Percentiles rank a stretch among this genome's conserved stretches.
These are phyloP conservation scores for Microctonus hyperodae DNA, from an alignment of 2,888 invertebrate genomes.

Conservation along the genomic window DNA sequence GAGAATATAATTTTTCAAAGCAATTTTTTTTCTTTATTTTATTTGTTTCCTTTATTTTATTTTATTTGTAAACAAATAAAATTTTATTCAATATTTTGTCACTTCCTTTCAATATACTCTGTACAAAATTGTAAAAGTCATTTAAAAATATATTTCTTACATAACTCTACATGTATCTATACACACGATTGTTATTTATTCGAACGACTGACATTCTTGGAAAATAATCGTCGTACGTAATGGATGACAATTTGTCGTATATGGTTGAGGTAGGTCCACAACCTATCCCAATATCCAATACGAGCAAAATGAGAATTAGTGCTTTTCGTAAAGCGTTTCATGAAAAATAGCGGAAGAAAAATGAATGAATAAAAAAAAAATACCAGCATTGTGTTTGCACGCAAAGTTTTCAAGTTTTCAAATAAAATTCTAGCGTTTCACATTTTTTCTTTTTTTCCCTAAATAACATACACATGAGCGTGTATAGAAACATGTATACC, in stretches of 20 bases:
- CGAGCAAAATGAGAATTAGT: neutral
- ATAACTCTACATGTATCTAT: neutral
- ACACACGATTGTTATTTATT: slow-evolving; percentile 7
- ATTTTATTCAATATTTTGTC: no score
- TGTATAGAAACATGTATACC: neutral
- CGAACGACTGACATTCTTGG: slow-evolving; percentile 29
- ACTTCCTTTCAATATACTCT: no score
- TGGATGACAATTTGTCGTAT: slow-evolving; percentile 39
- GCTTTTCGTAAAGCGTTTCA: neutral
- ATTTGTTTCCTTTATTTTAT: no score
- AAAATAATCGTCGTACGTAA: slow-evolving; percentile 42
- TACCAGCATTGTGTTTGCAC: slow-evolving; percentile 24
- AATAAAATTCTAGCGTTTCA: slow-evolving; percentile 1
- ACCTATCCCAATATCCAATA: slow-evolving; percentile 21
- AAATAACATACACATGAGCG: neutral
- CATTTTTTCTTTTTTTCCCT: neutral
- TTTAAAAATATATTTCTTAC: neutral
- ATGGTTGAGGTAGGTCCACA: slow-evolving; percentile 4
- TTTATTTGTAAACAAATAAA: no score
- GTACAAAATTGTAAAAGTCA: no score
- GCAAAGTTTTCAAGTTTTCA: slow-evolving; percentile 37
- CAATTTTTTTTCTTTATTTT: no score
- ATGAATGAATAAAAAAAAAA: neutral
- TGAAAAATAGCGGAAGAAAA: neutral
- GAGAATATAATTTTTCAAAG: no score